Base-by-base conservation (phyloP, 2,113 vertebrate species). In the Ctenodactylus gundi region DNA sequence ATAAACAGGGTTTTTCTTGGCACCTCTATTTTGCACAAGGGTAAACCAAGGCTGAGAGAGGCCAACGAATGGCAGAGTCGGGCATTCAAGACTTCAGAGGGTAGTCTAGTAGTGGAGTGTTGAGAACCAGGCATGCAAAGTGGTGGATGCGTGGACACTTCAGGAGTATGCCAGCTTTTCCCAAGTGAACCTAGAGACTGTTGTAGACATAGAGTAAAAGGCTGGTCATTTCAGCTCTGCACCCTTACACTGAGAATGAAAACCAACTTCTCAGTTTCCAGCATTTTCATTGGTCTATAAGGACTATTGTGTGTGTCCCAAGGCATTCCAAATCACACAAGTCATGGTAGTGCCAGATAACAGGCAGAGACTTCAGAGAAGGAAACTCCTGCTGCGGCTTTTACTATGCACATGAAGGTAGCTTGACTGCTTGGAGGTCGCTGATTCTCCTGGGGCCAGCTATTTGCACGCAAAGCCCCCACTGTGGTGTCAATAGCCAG, bases 221-320 rank as follows among this genome's bases (percentile, higher is more conserved):
- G 89, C 91, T 96, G 85, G 90, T 83, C 85, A 96, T 95, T 96
- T 97, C 70, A 95, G 82, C 64, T 94, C 57, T 73, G 44, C 21
- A 46, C 57, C 94, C 72, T 95, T 95, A 78, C n/a, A 92, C 92
- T 72, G 86, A 86, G 67, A 93, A 75, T 39, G 95, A 97, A 97
- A 89, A 57, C 20, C 10, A 83, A 60, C 91, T 93, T 67, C 67
- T 94, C 49, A 65, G 76, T 96, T 87, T 97, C 78, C 49, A 58
- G 82, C 92, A 96, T 98, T 97, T 98, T 88, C 60, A 91, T 96
- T 97, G 96, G 68, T 90, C 94, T 95, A 55, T 91, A 97, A 95
- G 96, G 96, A 96, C 95, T 90, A 85, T 65, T 36, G 87, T 92
- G 94, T 91, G 94, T 97, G 96, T 90, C 91, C 92, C 86, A 46